A percentile compares a stretch with the other conserved stretches of the same genome.
These are phyloP conservation scores for Thysanoteuthis rhombus DNA, from an alignment of 2,888 invertebrate species.

Conservation along the genomic window DNA sequence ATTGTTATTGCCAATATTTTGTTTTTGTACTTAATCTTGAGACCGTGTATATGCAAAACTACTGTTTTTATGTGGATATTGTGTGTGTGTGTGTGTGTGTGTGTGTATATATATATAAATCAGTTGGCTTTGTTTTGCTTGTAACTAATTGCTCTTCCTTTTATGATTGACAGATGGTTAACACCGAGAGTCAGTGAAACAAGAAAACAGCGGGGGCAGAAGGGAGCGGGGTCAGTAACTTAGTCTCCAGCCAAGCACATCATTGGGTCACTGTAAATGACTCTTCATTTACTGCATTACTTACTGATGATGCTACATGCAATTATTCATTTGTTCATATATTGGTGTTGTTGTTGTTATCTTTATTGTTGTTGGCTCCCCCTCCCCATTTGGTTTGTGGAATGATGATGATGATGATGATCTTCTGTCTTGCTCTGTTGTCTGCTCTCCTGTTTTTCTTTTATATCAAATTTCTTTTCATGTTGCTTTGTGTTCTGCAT, in stretches of 20 bases:
- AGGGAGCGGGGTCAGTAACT: constrained; percentile 12
- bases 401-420: not conserved
- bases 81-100: not conserved
- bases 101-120: not conserved
- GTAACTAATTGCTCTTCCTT: constrained; percentile 12
- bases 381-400: not conserved
- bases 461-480: not conserved
- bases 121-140: not conserved
- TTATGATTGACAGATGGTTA: constrained; percentile 12
- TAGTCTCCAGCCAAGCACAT: not conserved
- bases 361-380: not conserved
- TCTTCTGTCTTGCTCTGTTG: not conserved
- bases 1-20: no score
- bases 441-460: not conserved
- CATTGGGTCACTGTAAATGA: not conserved
- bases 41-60: no score
- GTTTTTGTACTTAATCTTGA: no score
- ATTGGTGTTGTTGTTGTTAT: not conserved
- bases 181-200: constrained; percentile 12
- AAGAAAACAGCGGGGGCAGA: constrained; percentile 12
- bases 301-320: constrained; percentile 12
- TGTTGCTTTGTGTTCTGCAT: not conserved
- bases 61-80: no score
- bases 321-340: not conserved
- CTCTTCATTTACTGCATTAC: not conserved